Evolutionary conservation across 1,140 invertebrate genomes (phyloP).

Genomic region (Apocrypta bakeri): DNA sequence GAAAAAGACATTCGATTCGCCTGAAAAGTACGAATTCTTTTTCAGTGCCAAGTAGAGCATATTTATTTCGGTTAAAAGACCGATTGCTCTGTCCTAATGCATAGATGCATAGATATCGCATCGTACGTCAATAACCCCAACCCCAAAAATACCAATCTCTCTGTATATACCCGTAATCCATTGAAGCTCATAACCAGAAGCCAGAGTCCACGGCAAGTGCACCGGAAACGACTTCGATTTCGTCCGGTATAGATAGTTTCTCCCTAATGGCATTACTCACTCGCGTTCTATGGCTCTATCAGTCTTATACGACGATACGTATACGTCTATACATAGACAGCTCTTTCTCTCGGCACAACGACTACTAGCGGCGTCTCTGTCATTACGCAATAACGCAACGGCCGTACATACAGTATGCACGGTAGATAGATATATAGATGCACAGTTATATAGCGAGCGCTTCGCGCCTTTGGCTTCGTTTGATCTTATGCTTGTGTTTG

Average conservation of each 20-base stretch:
- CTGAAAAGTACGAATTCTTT: too few relatives aligned
- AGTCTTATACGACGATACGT: not conserved
- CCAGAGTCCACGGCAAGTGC: too few relatives aligned
- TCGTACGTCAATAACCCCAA: not conserved
- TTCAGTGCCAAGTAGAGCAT: too few relatives aligned
- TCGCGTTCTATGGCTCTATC: not conserved
- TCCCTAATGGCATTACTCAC: not conserved
- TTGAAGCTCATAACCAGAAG: not conserved
- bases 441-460: not conserved
- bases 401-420: not conserved
- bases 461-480: not conserved
- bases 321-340: not conserved
- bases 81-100: not conserved
- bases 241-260: not conserved
- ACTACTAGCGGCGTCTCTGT: not conserved
- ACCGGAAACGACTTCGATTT: constrained; percentile 5
- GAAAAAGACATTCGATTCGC: too few relatives aligned
- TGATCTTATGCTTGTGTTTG: not conserved
- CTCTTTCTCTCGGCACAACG: not conserved
- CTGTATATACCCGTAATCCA: not conserved
- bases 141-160: not conserved
- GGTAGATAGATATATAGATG: not conserved
- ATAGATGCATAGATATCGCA: too few relatives aligned
- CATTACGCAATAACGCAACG: constrained; percentile 13
- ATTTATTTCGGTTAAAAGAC: too few relatives aligned